Base-by-base conservation (phyloP, 2,888 invertebrate genomes). In the Entomobrya proxima region DNA sequence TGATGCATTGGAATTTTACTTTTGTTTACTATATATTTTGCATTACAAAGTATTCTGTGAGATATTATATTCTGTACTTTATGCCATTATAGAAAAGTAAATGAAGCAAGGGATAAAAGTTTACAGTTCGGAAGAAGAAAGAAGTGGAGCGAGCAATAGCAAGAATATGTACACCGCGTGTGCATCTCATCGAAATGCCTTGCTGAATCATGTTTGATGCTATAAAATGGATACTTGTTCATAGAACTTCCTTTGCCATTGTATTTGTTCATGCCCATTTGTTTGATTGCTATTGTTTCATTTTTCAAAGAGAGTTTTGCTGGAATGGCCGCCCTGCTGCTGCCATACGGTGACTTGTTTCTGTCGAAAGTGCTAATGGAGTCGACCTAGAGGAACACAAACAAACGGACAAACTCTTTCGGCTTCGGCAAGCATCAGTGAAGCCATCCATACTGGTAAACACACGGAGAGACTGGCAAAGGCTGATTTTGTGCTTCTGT, bases 201-300 rank as follows among this genome's bases (percentile, higher is more conserved):
- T 24, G 7, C n/a, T 15, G 67, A 67, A 24, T 24, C 13, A n/a
- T 67, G 44, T 24, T 40, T 67, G 67, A 44, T 40, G 67, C 27
- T 40, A 40, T 67, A 67, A 32, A 67, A 40, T n/a, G 32, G 37
- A 44, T 24, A 67, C 32, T 9, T 61, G 24, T 55, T 55, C 27
- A 55, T 40, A 44, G 15, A 24, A 24, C 37, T 64, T 67, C 40
- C 30, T 58, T 30, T 30, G 44, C n/a, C 50, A 50, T 47, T 74
- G 74, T 74, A 24, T 72, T 58, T 80, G 80, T 55, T 72, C 55
- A 35, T 55, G 35, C 32, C 74, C 58, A 81, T 81, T 81, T 81
- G 72, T 81, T 81, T 81, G 81, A 81, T 81, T 81, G 74, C 58
- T 55, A 72, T 81, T 81, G 81, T 81, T 81, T 74, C 74, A 69